Base-by-base conservation (phyloP, 2,113 vertebrate genomes). In the Lagopus leucura region DNA sequence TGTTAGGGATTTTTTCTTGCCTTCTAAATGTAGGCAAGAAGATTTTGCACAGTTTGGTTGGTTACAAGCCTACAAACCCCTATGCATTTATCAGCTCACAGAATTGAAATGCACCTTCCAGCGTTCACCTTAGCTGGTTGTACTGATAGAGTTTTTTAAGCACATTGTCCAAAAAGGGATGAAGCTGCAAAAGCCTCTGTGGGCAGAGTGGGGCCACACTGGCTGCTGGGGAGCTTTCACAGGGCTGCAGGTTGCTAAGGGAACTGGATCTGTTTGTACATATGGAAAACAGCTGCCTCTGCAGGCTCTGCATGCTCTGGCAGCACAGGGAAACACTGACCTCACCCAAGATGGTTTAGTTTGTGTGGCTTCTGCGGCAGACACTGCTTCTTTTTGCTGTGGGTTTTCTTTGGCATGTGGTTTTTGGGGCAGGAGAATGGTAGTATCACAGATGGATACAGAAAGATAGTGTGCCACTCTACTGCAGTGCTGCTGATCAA, bases 241-340 rank as follows among this genome's bases (percentile, higher is more conserved):
- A 13, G 94, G 81, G 95, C 94, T 86, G 93, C 89, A 57, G 60
- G 97, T 97, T 98, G 95, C 97, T 86, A 85, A 72, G 96, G 98
- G 92, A 98, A 98, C 96, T 20, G n/a, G 32, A 94, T 69, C 75
- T 93, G 97, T 97, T 98, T 97, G 97, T 96, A 96, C 93, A 86
- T 85, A 97, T 25, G 45, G 81, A 52, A 82, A 93, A 86, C 93
- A 97, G 96, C 97, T 92, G 96, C 82, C 86, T 93, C 75, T 38
- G 75, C 86, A n/a, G 83, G 81, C 79, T 82, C 69, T 16, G 73
- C 75, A 3, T 20, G 80, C 82, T 70, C 81, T 18, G 72, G 58
- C 58, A 40, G 69, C 24, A 24, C 22, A 36, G 47, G 85, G 55
- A 38, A 50, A 7, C 3, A 10, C 87, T 36, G 71, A 6, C 13